Percentiles rank a stretch among this genome's conserved stretches.
Conservation (phyloP, 2,888 invertebrate genomes). For the Caenorhabditis wallacei region DNA sequence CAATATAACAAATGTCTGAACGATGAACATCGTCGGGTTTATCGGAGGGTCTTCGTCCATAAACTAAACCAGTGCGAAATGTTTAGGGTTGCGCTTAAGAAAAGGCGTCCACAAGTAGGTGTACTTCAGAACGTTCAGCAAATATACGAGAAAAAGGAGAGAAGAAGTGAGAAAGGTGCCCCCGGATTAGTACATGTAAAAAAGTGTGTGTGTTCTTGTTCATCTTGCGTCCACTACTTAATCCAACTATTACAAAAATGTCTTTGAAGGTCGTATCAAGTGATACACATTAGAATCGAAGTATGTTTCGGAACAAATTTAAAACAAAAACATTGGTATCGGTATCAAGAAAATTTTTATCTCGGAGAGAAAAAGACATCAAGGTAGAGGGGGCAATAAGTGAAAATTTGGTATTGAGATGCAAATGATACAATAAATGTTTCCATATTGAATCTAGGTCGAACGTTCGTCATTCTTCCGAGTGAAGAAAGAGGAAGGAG, state of each 20-base stretch:
- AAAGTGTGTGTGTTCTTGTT: constrained; percentile 26
- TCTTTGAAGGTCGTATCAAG: constrained; percentile 45
- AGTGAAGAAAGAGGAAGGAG: neutral
- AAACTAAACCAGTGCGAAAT: constrained; percentile 52
- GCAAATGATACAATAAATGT: constrained; percentile 64
- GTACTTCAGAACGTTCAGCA: constrained; percentile 62
- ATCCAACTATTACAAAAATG: constrained; percentile 23
- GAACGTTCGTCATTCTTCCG: constrained; percentile 45
- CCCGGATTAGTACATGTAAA: constrained; percentile 55
- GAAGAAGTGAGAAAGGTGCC: constrained; percentile 52
- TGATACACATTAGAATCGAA: constrained; percentile 26
- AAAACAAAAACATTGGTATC: constrained; percentile 45
- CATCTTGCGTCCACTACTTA: constrained; percentile 3
- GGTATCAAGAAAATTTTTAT: constrained; percentile 2
- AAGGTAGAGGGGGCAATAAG: constrained; percentile 44
- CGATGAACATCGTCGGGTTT: constrained; percentile 19
- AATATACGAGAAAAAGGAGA: constrained; percentile 36
- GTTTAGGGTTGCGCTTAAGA: constrained; percentile 60
- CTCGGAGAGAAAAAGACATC: neutral
- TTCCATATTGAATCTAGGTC: constrained; percentile 64
- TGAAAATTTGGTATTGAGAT: constrained; percentile 61
- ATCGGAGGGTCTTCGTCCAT: constrained; percentile 33
- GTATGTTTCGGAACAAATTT: constrained; percentile 37
- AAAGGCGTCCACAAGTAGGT: constrained; percentile 59
- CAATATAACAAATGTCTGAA: constrained; percentile 47